Base-by-base conservation (phyloP, 2,113 vertebrate species). In the Eulacestoma nigropectus region DNA sequence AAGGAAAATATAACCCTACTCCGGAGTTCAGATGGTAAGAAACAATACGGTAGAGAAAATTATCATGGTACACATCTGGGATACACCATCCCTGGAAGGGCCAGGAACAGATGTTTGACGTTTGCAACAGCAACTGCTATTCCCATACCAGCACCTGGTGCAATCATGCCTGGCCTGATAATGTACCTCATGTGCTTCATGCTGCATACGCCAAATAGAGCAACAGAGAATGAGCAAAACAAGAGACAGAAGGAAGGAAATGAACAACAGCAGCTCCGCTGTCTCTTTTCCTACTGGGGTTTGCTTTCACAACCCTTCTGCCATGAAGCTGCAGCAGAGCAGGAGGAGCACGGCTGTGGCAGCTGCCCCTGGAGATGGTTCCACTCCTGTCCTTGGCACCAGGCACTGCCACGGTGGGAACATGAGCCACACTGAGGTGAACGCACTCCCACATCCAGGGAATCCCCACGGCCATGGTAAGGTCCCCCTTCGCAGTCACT, bases 391-490 rank as follows among this genome's bases (percentile, higher is more conserved):
- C 44, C n/a, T 13, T 49, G 49, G 39, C 29, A 64, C 37, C 23
- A 16, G 12, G 47, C 55, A 46, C 21, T 16, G 6, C 18, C 22
- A 3, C 0, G 1, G 9, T 1, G 10, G 15, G 22, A n/a, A 18
- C 27, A 10, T 0, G 12, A 65, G 35, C 18, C 33, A 8, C 2
- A 7, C 11, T 37, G 1, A 0, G 35, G 20, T 11, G n/a, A 55
- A 52, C 3, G 1, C 29, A 6, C 4, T 21, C 33, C 39, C n/a
- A 33, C 18, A 27, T 25, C 13, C 4, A 35, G 52, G 11, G 1
- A 9, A 29, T 33, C 18, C 26, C 5, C 2, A 16, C 0, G 8
- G 15, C 47, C 37, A 7, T 1, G 9, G 42, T n/a, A n/a, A 1
- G 0, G 29, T 7, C 22, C 22, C n/a, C 27, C 56, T 26, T 25